Evolutionary conservation across 37 sponge, comb jelly and placozoan genomes (phyloP), one percentile per base, ranked within the genome.

Genomic region (Crambe crambe): DNA sequence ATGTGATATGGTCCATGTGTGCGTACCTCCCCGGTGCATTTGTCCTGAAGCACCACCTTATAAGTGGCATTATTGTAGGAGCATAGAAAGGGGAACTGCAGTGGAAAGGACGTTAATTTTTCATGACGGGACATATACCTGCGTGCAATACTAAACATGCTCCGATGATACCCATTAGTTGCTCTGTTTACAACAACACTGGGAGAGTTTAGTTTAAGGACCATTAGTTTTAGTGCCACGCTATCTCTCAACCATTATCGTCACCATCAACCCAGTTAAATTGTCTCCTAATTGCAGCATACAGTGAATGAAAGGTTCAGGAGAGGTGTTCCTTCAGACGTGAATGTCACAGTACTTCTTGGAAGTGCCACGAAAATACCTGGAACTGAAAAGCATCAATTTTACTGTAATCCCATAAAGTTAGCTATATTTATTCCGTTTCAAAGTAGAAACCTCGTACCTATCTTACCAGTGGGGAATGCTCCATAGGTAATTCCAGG

Each of bases 81-180:
- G 10, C 66, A 65, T 30, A 65, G 66, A 30, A 30, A 65, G 31
- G 66, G 66, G 30, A 65, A 65, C 66, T 65, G 66, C 51, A 47
- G 12, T 47, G 12, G 12, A 47, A 47, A 47, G n/a, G n/a, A n/a
- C n/a, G n/a, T n/a, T n/a, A n/a, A n/a, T n/a, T n/a, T n/a, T n/a
- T n/a, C n/a, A n/a, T n/a, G n/a, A n/a, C n/a, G n/a, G n/a, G n/a
- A n/a, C n/a, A n/a, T n/a, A n/a, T n/a, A n/a, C n/a, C n/a, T n/a
- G n/a, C n/a, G n/a, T n/a, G n/a, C n/a, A n/a, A n/a, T n/a, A n/a
- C n/a, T n/a, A n/a, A n/a, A n/a, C n/a, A n/a, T n/a, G n/a, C n/a
- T n/a, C n/a, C n/a, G n/a, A n/a, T n/a, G n/a, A n/a, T n/a, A n/a
- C n/a, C n/a, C n/a, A n/a, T n/a, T n/a, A n/a, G n/a, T n/a, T n/a